Conservation (phyloP, 2,888 invertebrate species). For the Plebejus melissa region DNA sequence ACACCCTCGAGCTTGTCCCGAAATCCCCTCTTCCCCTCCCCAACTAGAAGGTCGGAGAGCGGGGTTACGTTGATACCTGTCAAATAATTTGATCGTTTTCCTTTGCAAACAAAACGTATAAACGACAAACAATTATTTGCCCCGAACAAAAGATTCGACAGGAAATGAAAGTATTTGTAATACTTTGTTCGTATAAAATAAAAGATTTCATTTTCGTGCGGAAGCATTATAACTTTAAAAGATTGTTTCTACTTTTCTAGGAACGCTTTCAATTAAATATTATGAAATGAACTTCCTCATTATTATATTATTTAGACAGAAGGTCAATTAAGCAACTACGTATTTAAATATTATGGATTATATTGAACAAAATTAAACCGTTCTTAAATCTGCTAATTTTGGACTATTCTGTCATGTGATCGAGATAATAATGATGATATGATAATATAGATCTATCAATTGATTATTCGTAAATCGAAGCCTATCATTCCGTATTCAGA, state of each 20-base stretch:
- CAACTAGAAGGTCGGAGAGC: too few relatives aligned
- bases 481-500: neutral
- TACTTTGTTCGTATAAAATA: slow-evolving; percentile 25
- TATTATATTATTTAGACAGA: too few relatives aligned
- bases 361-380: too few relatives aligned
- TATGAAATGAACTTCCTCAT: neutral
- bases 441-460: neutral
- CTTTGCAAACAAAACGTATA: slow-evolving; percentile 18
- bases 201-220: slow-evolving; percentile 14
- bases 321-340: too few relatives aligned
- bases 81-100: slow-evolving; percentile 20
- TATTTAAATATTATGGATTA: too few relatives aligned
- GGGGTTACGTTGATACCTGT: neutral
- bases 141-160: slow-evolving; percentile 15
- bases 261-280: neutral
- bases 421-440: neutral
- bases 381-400: too few relatives aligned
- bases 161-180: slow-evolving; percentile 27
- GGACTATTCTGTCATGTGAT: neutral
- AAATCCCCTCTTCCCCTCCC: too few relatives aligned
- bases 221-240: slow-evolving; percentile 20
- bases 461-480: neutral
- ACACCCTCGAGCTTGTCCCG: too few relatives aligned
- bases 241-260: slow-evolving; percentile 22
- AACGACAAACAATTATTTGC: slow-evolving; percentile 23